These are phyloP conservation scores for Andinoacara biseriatus DNA, from an alignment of 2,113 vertebrate genomes.

Conservation along the genomic window DNA sequence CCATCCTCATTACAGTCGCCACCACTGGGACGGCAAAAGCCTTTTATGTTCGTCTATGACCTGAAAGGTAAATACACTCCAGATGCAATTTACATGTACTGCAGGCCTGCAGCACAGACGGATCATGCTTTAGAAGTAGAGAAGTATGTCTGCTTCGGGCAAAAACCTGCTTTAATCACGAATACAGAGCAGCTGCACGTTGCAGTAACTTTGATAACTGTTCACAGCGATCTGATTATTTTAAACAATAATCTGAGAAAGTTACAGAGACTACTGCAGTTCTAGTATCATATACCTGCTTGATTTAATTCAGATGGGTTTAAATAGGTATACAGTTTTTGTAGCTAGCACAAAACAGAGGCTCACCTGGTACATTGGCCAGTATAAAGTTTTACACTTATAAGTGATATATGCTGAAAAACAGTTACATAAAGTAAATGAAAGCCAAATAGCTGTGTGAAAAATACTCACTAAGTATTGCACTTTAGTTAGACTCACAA, in stretches of 20 bases:
- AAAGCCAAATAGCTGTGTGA: background rate
- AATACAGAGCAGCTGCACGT: background rate
- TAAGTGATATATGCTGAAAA: too few species aligned
- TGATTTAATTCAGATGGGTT: background rate
- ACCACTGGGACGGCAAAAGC: constrained; percentile 38
- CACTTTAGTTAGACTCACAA: background rate
- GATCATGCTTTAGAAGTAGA: constrained; percentile 21
- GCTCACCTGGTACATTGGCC: too few species aligned
- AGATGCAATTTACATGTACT: constrained; percentile 46
- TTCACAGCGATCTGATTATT: constrained; percentile 16
- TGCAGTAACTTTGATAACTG: background rate
- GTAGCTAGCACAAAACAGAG: background rate
- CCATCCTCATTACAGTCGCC: constrained; percentile 55
- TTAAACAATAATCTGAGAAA: background rate
- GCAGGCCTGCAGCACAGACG: constrained; percentile 24
- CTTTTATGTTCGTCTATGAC: constrained; percentile 67
- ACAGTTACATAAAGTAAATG: background rate
- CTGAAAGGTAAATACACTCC: constrained; percentile 65
- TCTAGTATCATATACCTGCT: background rate
- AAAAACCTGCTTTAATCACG: constrained; percentile 23
- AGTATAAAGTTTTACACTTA: too few species aligned
- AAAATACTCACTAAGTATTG: background rate
- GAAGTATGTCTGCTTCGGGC: constrained; percentile 11
- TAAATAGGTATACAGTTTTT: background rate
- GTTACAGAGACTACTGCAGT: background rate